These are phyloP conservation scores for Epirrhoe alternata DNA, from an alignment of 2,888 invertebrate species.

Conservation along the genomic window DNA sequence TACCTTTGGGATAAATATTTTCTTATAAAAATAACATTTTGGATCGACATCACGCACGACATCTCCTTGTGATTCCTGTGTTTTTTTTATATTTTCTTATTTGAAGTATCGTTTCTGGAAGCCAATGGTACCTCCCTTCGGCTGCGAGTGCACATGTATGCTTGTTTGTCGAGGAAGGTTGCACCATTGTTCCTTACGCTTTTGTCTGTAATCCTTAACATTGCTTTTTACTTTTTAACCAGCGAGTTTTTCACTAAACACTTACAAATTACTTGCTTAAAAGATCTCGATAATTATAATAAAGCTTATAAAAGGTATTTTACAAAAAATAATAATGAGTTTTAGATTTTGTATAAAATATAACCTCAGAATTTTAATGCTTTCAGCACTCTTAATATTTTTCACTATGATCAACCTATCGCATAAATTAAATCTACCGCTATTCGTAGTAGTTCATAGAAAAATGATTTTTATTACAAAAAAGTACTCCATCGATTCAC, in stretches of 20 bases:
- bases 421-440: background rate
- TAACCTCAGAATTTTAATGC: too few relatives aligned
- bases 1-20: too few relatives aligned
- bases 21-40: too few relatives aligned
- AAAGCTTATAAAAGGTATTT: background rate
- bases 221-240: background rate
- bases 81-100: too few relatives aligned
- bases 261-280: background rate
- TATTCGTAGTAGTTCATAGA: background rate
- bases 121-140: constrained; percentile 6
- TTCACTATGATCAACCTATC: background rate
- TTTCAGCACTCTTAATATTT: too few relatives aligned
- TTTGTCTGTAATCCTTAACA: constrained; percentile 10
- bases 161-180: constrained; percentile 11
- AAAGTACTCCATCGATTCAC: background rate
- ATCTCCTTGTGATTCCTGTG: too few relatives aligned
- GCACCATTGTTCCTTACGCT: constrained; percentile 18
- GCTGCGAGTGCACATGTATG: constrained; percentile 3
- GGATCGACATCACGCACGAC: too few relatives aligned
- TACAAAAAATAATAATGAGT: too few relatives aligned
- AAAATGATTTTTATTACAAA: background rate
- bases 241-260: background rate
- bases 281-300: background rate
- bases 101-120: background rate
- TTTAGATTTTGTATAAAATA: too few relatives aligned